A percentile compares a stretch with the other conserved stretches of the same genome.
phyloP scores from a whole-genome alignment of 2,888 invertebrate species.

The Seira ritae region DNA sequence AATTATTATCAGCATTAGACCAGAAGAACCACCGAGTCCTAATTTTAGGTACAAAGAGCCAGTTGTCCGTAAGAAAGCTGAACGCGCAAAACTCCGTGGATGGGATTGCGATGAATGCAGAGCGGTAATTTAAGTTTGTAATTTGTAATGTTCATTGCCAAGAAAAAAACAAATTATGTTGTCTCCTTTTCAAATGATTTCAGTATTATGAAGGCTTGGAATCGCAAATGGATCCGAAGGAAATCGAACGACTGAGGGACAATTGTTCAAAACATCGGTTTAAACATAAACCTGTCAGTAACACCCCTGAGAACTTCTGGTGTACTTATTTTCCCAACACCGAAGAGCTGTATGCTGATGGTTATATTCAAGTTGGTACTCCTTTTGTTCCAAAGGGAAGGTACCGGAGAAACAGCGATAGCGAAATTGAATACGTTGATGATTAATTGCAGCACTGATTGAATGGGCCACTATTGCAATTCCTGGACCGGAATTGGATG shows the following conservation, averaged over 20 bases:
- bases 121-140: neutral
- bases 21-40: conserved; percentile 2
- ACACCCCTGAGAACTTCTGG: conserved; percentile 44
- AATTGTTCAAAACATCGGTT: conserved; percentile 18
- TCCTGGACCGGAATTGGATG: no score
- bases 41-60: conserved; percentile 16
- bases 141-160: no score
- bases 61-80: conserved; percentile 30
- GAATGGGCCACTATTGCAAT: no score
- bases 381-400: conserved; percentile 31
- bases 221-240: conserved; percentile 25
- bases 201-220: conserved; percentile 21
- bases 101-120: conserved; percentile 22
- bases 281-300: neutral
- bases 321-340: conserved; percentile 17
- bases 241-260: conserved; percentile 21
- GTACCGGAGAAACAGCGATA: neutral
- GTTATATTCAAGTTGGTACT: conserved; percentile 22
- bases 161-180: no score
- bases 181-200: no score
- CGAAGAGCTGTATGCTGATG: conserved; percentile 34
- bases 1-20: no score
- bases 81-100: conserved; percentile 9
- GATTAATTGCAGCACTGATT: no score
- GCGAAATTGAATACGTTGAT: conserved; percentile 2